A percentile compares a stretch with the other conserved stretches of the same genome.
These are phyloP conservation scores for Rynchops niger DNA, from an alignment of 2,113 vertebrate species.

Conservation along the genomic window DNA sequence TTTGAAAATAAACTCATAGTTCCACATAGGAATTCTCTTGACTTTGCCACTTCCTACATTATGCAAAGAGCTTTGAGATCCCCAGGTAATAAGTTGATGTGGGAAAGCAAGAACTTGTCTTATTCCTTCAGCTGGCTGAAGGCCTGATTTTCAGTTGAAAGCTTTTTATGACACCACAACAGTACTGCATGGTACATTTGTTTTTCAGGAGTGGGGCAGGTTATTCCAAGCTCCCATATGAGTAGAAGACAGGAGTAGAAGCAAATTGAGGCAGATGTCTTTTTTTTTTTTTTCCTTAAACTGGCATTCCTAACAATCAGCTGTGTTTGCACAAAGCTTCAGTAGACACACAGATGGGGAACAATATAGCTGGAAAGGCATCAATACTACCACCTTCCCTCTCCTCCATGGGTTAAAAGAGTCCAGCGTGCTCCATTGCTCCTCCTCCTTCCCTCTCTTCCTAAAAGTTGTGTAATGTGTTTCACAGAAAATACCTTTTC, in stretches of 20 bases:
- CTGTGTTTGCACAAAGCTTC: constrained; percentile 72
- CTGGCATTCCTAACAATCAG: constrained; percentile 69
- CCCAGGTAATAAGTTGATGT: background rate
- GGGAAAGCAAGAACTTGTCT: background rate
- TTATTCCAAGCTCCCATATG: constrained; percentile 61
- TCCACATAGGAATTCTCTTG: background rate
- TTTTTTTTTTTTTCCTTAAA: constrained; percentile 65
- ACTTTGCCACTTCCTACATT: constrained; percentile 9
- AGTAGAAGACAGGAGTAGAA: constrained; percentile 4
- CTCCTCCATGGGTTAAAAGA: constrained; percentile 20
- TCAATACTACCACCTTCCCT: constrained; percentile 14
- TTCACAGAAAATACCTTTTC: constrained; percentile 59
- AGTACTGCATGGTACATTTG: background rate
- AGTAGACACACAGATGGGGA: constrained; percentile 3
- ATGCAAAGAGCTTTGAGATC: background rate
- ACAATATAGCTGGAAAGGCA: constrained; percentile 34
- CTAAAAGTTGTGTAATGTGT: constrained; percentile 50
- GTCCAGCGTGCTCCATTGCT: background rate
- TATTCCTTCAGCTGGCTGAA: constrained; percentile 28
- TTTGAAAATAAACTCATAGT: background rate
- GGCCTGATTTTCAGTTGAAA: constrained; percentile 5
- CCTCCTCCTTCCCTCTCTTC: constrained; percentile 15
- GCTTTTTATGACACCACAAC: background rate
- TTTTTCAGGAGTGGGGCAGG: background rate
- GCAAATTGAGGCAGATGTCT: constrained; percentile 15